Evolutionary conservation across 2,113 vertebrate genomes (phyloP).

Genomic region (Sturnira hondurensis): DNA sequence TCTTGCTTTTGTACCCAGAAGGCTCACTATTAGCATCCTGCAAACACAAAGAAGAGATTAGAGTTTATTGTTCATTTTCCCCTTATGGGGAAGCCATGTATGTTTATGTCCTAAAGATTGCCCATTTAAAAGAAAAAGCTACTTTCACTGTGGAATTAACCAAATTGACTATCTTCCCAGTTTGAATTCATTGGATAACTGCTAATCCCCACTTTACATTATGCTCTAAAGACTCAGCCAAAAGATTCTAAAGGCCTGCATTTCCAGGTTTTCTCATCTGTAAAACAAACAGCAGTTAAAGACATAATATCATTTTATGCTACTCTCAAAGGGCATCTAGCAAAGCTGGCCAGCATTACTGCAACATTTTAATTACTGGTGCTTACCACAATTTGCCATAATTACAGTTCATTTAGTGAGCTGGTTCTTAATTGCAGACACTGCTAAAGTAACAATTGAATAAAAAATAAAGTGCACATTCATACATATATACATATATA

Average conservation of each 20-base stretch:
- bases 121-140: slow-evolving; percentile 49
- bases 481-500: neutral
- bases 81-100: slow-evolving; percentile 58
- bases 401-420: slow-evolving; percentile 83
- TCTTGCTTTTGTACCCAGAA: slow-evolving; percentile 68
- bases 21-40: slow-evolving; percentile 58
- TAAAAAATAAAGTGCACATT: slow-evolving; percentile 73
- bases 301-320: slow-evolving; percentile 64
- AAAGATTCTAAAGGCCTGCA: slow-evolving; percentile 50
- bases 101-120: slow-evolving; percentile 59
- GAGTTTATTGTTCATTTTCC: slow-evolving; percentile 67
- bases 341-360: slow-evolving; percentile 74
- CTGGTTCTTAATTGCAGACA: slow-evolving; percentile 82
- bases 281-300: slow-evolving; percentile 64
- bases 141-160: slow-evolving; percentile 65
- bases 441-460: slow-evolving; percentile 80
- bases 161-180: slow-evolving; percentile 61
- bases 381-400: slow-evolving; percentile 82
- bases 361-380: slow-evolving; percentile 77
- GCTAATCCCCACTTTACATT: slow-evolving; percentile 62
- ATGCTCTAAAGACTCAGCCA: slow-evolving; percentile 44
- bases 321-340: slow-evolving; percentile 71
- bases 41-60: slow-evolving; percentile 70
- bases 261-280: slow-evolving; percentile 68
- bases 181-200: slow-evolving; percentile 62